phyloP scores from a whole-genome alignment of 2,113 vertebrate genomes.

The Romanogobio albipinnatus region DNA sequence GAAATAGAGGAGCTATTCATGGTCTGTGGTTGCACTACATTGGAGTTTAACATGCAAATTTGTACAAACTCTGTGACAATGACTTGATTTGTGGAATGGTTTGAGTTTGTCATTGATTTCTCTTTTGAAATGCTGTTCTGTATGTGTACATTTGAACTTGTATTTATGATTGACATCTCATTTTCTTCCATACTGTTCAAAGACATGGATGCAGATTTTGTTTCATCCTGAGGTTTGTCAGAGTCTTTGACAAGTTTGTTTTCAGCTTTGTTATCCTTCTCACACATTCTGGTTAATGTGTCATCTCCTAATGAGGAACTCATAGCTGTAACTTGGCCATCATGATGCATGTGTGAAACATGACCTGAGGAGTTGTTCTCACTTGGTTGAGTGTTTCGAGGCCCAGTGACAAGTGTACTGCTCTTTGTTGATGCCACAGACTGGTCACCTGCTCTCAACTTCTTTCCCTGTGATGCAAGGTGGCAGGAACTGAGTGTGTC shows the following conservation, averaged over 20 bases:
- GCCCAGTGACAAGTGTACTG: background rate
- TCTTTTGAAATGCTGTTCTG: background rate
- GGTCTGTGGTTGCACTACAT: background rate
- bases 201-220: background rate
- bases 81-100: background rate
- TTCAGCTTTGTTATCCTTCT: constrained; percentile 13
- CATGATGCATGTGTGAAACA: constrained; percentile 13
- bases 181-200: background rate
- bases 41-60: background rate
- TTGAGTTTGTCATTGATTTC: background rate
- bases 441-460: background rate
- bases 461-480: background rate
- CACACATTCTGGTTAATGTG: background rate
- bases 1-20: background rate
- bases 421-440: background rate
- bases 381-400: background rate
- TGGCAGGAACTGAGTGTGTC: background rate
- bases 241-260: background rate
- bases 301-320: constrained; percentile 12
- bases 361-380: constrained; percentile 26
- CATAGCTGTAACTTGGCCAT: constrained; percentile 15
- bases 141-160: background rate
- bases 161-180: background rate
- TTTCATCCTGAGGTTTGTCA: background rate
- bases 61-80: constrained; percentile 16